Evolutionary conservation across 2,113 vertebrate species (phyloP).

Genomic region (Mugil cephalus): DNA sequence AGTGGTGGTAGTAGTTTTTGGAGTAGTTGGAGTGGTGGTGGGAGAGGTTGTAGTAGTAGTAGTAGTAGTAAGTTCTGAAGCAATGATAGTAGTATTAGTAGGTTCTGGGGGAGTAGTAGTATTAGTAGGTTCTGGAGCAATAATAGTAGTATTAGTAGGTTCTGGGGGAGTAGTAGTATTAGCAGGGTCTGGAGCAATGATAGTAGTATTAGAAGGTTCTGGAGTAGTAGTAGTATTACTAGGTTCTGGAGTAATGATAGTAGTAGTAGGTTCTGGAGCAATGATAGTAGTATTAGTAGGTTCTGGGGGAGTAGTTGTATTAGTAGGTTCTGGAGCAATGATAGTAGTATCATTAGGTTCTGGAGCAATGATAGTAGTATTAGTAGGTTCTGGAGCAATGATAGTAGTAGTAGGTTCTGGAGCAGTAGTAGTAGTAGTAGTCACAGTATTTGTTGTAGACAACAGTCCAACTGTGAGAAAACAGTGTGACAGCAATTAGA

Average conservation of each 20-base stretch:
- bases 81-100: background rate
- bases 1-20: background rate
- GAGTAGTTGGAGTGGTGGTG: background rate
- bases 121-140: background rate
- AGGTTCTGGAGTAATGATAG: fast-evolving
- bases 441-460: too few relatives aligned
- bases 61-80: too few relatives aligned
- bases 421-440: too few relatives aligned
- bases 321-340: too few relatives aligned
- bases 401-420: too few relatives aligned
- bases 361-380: fast-evolving
- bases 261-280: fast-evolving
- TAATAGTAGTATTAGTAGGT: background rate
- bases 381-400: fast-evolving
- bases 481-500: too few relatives aligned
- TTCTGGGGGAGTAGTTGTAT: fast-evolving
- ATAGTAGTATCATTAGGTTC: too few relatives aligned
- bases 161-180: too few relatives aligned
- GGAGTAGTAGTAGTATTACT: background rate
- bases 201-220: background rate
- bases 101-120: background rate
- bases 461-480: too few relatives aligned
- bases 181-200: too few relatives aligned
- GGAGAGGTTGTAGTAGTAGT: background rate
- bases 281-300: background rate